A percentile compares a stretch with the other conserved stretches of the same genome.
These are phyloP conservation scores for Coregonus clupeaformis DNA, from an alignment of 2,113 vertebrate genomes.

Conservation along the genomic window DNA sequence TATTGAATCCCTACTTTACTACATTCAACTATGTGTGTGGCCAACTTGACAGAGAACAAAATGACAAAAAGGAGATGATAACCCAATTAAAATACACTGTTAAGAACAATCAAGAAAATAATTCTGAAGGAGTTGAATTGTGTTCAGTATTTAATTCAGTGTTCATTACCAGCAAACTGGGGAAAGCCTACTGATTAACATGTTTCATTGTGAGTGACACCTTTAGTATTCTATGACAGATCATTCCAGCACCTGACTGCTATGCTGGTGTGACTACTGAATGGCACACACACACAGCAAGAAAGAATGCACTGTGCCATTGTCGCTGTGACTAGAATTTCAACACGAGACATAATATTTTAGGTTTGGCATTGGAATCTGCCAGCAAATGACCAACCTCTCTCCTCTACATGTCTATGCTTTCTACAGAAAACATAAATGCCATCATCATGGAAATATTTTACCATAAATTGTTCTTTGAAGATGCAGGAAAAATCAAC, in stretches of 20 bases:
- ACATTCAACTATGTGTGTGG: not conserved
- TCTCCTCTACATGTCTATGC: not conserved
- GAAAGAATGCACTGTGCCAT: constrained; percentile 25
- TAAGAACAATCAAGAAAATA: not conserved
- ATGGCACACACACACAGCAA: constrained; percentile 20
- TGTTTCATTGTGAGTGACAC: constrained; percentile 32
- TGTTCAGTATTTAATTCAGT: not conserved
- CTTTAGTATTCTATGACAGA: constrained; percentile 36
- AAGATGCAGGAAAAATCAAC: no score
- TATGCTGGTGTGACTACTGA: constrained; percentile 34
- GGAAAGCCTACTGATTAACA: constrained; percentile 19
- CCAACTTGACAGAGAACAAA: no score
- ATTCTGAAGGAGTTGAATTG: not conserved
- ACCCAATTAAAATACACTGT: no score
- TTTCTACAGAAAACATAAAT: not conserved
- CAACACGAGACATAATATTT: not conserved
- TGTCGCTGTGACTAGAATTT: constrained; percentile 19
- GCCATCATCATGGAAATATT: no score
- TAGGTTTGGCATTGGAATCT: not conserved
- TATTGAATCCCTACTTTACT: no score
- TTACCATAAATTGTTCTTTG: no score
- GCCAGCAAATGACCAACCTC: not conserved
- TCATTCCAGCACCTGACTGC: constrained; percentile 40
- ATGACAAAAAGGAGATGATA: no score
- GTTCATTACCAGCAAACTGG: not conserved